Evolutionary conservation across 2,113 vertebrate species (phyloP), one percentile per base, ranked within the genome.

Genomic region (Macquaria ambigua): DNA sequence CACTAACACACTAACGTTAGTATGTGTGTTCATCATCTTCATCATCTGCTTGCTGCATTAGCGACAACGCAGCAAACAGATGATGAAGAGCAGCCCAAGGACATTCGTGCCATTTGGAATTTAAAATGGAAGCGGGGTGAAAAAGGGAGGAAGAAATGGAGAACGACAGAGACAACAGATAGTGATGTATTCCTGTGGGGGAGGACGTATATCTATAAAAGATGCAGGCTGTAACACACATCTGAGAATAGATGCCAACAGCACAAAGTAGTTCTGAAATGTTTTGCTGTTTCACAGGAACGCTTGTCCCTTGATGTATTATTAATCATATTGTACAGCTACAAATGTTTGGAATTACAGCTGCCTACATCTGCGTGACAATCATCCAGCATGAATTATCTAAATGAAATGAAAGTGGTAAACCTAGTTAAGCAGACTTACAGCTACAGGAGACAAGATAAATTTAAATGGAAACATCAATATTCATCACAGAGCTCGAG

Each of bases 71-170:
- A 75, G 81, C 86, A 90, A 89, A 80, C 70, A 80, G 67, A 86
- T 6, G 77, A 91, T 63, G 88, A 83, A 77, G 81, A 88, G 88
- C 58, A 79, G 90, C 92, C 86, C 88, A 89, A 90, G 91, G 91
- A 90, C 85, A 91, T 79, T 59, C 61, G 76, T 91, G 87, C 85
- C 90, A 89, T 91, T 93, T 91, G 79, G 73, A 87, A 87, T 89
- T 88, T 87, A 79, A 85, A 88, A 75, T 34, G 72, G 72, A 34
- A 72, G 43, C 69, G 56, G 73, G 75, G 83, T 74, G 86, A 90
- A 88, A 83, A 84, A 83, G 62, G 62, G 82, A 69, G 41, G 72
- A 86, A 87, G 82, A 76, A 84, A 93, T 78, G 23, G 71, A 87
- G 62, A 88, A 66, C 58, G 92, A 90, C 85, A 84, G 83, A 87